Conservation (phyloP, 2,113 vertebrate species). For the Siniperca knerii region DNA sequence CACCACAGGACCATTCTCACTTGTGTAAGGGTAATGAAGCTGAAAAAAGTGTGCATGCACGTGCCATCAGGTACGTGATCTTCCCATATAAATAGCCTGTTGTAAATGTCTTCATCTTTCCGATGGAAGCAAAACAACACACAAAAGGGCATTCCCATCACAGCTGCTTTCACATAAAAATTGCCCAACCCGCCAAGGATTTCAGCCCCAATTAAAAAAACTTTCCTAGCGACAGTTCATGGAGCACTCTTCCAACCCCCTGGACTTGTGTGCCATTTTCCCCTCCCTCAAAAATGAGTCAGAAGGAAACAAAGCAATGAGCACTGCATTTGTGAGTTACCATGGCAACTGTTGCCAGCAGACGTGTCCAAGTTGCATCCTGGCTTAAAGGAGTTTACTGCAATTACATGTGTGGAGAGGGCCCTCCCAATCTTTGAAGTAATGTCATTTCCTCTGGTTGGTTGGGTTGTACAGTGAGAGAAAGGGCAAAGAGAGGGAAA, state of each 20-base stretch:
- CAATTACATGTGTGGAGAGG: constrained; percentile 49
- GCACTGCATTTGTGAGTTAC: constrained; percentile 53
- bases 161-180: constrained; percentile 23
- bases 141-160: constrained; percentile 52
- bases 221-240: constrained; percentile 46
- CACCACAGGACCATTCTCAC: constrained; percentile 65
- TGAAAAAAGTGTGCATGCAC: constrained; percentile 32
- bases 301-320: constrained; percentile 44
- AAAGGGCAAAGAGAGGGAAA: not conserved
- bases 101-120: constrained; percentile 65
- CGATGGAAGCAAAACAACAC: constrained; percentile 35
- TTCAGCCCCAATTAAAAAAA: constrained; percentile 76
- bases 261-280: constrained; percentile 48
- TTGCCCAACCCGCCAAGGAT: constrained; percentile 23
- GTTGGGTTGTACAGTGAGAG: not conserved
- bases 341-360: constrained; percentile 71
- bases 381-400: constrained; percentile 60
- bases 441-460: not conserved
- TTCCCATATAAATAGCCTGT: constrained; percentile 50
- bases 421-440: constrained; percentile 6
- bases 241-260: constrained; percentile 33
- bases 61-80: constrained; percentile 27
- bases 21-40: constrained; percentile 75
- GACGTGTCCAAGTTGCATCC: constrained; percentile 44
- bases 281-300: constrained; percentile 39